Percentiles rank a stretch among this genome's conserved stretches.
These are phyloP conservation scores for Ianthella basta DNA, from an alignment of 37 sponge, comb jelly and placozoan species.

Conservation along the genomic window DNA sequence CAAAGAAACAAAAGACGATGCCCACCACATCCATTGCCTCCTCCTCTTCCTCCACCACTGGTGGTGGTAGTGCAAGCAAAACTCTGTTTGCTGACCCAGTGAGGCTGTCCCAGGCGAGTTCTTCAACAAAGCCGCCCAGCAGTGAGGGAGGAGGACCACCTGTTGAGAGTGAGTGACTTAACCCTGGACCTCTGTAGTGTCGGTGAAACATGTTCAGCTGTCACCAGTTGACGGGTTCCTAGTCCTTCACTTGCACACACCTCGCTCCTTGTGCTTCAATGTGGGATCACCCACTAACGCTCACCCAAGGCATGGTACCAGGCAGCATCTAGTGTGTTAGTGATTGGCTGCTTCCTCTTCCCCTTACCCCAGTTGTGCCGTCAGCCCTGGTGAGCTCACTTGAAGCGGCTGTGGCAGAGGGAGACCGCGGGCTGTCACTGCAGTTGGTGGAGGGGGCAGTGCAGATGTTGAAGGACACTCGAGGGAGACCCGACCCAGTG, in stretches of 20 bases:
- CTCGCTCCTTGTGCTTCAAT: too few species aligned
- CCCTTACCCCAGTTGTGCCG: not conserved
- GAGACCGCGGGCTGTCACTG: conserved; percentile 27
- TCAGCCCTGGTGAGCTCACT: not conserved
- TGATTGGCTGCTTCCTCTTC: too few species aligned
- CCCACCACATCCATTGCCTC: not conserved
- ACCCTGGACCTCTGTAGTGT: not conserved
- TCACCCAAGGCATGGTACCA: too few species aligned
- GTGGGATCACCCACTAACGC: too few species aligned
- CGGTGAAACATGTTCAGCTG: too few species aligned
- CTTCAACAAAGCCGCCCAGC: not conserved
- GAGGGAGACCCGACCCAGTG: conserved; percentile 61
- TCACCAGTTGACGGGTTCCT: too few species aligned
- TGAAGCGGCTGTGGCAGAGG: conserved; percentile 7
- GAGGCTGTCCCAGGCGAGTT: conserved; percentile 42
- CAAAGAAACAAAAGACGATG: conserved; percentile 2
- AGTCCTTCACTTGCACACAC: too few species aligned
- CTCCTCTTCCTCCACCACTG: too few species aligned
- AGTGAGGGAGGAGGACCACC: not conserved
- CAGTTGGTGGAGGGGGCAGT: conserved; percentile 53
- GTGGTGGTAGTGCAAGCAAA: conserved; percentile 16
- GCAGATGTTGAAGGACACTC: conserved; percentile 71
- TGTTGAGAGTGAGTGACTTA: not conserved
- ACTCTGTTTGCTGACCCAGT: conserved; percentile 75
- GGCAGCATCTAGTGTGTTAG: too few species aligned